Base-by-base conservation (phyloP, 2,888 invertebrate genomes). In the Orgyia antiqua region DNA sequence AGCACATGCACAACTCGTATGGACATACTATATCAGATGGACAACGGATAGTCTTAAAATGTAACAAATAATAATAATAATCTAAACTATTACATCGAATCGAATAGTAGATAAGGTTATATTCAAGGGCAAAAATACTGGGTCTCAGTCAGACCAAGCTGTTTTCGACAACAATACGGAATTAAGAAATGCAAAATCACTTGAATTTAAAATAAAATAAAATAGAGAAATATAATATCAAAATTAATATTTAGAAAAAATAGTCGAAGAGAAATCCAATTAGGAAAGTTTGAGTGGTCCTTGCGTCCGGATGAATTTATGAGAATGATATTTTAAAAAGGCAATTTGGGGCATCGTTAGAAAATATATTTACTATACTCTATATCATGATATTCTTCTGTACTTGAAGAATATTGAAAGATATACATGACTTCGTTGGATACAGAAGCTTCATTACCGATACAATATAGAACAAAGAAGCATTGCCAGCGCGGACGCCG, bases 271-370 rank as follows among this genome's bases (percentile, higher is more conserved):
- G 55, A 62, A 65, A 62, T 66, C 54, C 60, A 67, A 72, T 73
- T 87, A 89, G 89, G 89, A 89, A 89, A 88, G 79, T 90, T 92
- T 92, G 92, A 92, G 91, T 91, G 92, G 92, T 92, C 92, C 92
- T 92, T 92, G 91, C 90, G 89, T 78, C 70, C 72, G 72, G 64
- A 64, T 68, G 48, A 33, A 32, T 41, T 55, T 58, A 51, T 54
- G 43, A 45, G 54, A 42, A 48, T 53, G 45, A 54, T 38, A 49
- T 45, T 43, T 42, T 42, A 37, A 32, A 36, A 39, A 39, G 39
- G 38, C 31, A 41, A 39, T 43, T 40, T 38, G 38, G 49, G 55
- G 29, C 18, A 42, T 51, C 41, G 47, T 53, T 42, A 15, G 23
- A 39, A 28, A 39, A 27, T 38, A 9, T 39, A 33, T 33, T 26